phyloP scores from a whole-genome alignment of 1,140 invertebrate genomes.

The Plutomurus gul region DNA sequence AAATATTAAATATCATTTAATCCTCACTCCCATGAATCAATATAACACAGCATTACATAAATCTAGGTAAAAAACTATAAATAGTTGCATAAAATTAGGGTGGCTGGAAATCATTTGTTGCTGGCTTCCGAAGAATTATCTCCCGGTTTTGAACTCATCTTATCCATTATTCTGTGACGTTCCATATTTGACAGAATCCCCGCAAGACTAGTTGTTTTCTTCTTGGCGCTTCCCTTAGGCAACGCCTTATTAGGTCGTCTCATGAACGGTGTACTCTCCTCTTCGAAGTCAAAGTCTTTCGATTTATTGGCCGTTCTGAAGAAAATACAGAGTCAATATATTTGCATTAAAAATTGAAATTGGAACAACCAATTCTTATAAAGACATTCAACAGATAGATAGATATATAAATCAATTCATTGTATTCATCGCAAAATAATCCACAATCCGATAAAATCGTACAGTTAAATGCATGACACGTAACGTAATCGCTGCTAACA shows the following conservation, averaged over 20 bases:
- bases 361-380: too few relatives aligned
- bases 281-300: slow-evolving; percentile 76
- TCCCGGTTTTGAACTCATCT: slow-evolving; percentile 67
- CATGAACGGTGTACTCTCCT: slow-evolving; percentile 69
- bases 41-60: too few relatives aligned
- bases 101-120: not conserved
- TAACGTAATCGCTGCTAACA: too few relatives aligned
- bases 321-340: not conserved
- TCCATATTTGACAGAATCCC: slow-evolving; percentile 74
- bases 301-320: slow-evolving; percentile 63
- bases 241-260: slow-evolving; percentile 64
- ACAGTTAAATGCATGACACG: too few relatives aligned
- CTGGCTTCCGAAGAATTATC: not conserved
- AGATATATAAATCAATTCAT: too few relatives aligned
- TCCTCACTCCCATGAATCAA: too few relatives aligned
- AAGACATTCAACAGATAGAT: too few relatives aligned
- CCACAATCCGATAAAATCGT: too few relatives aligned
- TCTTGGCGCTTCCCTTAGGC: slow-evolving; percentile 72
- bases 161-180: slow-evolving; percentile 68
- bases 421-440: too few relatives aligned
- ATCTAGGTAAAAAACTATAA: too few relatives aligned
- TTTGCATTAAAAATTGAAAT: too few relatives aligned
- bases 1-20: too few relatives aligned
- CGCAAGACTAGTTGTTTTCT: slow-evolving; percentile 75
- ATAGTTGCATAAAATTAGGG: not conserved